phyloP scores from a whole-genome alignment of 1,140 invertebrate species.

The Cotesia chilonis region DNA sequence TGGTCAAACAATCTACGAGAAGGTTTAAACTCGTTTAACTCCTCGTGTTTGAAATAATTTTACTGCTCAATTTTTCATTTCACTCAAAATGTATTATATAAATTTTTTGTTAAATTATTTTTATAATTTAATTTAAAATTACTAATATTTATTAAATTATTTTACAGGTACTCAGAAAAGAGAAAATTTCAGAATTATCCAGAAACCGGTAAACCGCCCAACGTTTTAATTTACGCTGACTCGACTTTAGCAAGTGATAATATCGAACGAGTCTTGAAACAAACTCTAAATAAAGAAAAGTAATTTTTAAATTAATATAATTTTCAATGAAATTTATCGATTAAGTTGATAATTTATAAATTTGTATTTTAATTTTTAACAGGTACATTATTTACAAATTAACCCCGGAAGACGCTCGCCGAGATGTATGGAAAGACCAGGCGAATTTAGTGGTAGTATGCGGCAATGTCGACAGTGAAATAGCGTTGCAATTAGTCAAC shows the following conservation, averaged over 20 bases:
- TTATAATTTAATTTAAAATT: not conserved
- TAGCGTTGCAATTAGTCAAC: conserved; percentile 74
- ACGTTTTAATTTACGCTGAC: conserved; percentile 85
- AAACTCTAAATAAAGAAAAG: conserved; percentile 77
- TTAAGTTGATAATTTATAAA: not conserved
- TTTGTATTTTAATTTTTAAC: conserved; percentile 42
- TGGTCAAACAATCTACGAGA: too few relatives aligned
- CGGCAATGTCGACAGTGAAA: conserved; percentile 73
- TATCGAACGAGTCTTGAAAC: conserved; percentile 73
- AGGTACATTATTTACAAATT: conserved; percentile 83
- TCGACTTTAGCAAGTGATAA: conserved; percentile 76
- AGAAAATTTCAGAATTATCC: conserved; percentile 38
- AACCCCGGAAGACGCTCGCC: conserved; percentile 69
- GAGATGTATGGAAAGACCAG: conserved; percentile 76
- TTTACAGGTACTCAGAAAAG: conserved; percentile 40
- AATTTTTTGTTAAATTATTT: too few relatives aligned
- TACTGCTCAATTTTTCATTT: too few relatives aligned
- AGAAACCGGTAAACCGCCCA: conserved; percentile 73
- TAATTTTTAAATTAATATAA: conserved; percentile 53
- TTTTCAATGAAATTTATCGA: conserved; percentile 11
- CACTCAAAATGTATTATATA: too few relatives aligned
- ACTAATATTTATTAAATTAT: conserved; percentile 14
- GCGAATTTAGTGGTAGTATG: conserved; percentile 80
- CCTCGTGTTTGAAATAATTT: too few relatives aligned
- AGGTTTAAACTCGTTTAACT: too few relatives aligned